These are phyloP conservation scores for Aphidius ervi DNA, from an alignment of 1,140 invertebrate genomes.

Conservation along the genomic window DNA sequence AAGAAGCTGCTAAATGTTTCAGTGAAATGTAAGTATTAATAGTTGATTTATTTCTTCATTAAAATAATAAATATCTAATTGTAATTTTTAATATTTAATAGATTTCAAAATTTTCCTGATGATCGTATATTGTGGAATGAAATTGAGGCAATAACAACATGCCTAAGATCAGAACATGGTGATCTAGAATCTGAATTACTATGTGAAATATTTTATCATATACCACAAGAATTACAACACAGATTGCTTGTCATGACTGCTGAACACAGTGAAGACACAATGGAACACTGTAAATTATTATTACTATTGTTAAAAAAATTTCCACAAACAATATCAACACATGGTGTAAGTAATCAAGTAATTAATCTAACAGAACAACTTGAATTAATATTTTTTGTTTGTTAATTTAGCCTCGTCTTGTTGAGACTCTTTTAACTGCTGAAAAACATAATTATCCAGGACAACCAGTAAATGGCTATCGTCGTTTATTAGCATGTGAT, in stretches of 20 bases:
- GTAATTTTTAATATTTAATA: no score
- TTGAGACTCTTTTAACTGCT: slow-evolving; percentile 71
- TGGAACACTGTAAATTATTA: slow-evolving; percentile 79
- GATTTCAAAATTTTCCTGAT: slow-evolving; percentile 61
- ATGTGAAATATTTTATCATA: slow-evolving; percentile 65
- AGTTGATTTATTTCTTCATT: no score
- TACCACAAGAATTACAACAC: slow-evolving; percentile 69
- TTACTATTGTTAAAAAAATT: slow-evolving; percentile 75
- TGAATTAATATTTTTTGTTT: slow-evolving; percentile 14
- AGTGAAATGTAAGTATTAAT: slow-evolving; percentile 56
- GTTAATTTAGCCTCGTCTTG: slow-evolving; percentile 58
- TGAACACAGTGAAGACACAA: slow-evolving; percentile 79
- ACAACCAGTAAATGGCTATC: slow-evolving; percentile 67
- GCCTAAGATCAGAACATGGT: slow-evolving; percentile 60
- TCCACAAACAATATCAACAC: slow-evolving; percentile 70
- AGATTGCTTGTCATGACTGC: slow-evolving; percentile 74
- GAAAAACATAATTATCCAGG: slow-evolving; percentile 67
- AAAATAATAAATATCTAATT: no score
- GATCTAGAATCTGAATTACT: slow-evolving; percentile 56
- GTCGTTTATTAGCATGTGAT: slow-evolving; percentile 70
- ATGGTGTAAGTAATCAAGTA: slow-evolving; percentile 60
- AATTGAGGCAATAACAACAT: slow-evolving; percentile 72
- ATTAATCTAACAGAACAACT: slow-evolving; percentile 5
- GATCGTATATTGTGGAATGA: slow-evolving; percentile 70
- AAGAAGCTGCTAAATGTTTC: slow-evolving; percentile 80